Percentiles rank a stretch among this genome's conserved stretches.
Evolutionary conservation across 2,113 vertebrate genomes (phyloP).

Genomic region (Jaculus jaculus): DNA sequence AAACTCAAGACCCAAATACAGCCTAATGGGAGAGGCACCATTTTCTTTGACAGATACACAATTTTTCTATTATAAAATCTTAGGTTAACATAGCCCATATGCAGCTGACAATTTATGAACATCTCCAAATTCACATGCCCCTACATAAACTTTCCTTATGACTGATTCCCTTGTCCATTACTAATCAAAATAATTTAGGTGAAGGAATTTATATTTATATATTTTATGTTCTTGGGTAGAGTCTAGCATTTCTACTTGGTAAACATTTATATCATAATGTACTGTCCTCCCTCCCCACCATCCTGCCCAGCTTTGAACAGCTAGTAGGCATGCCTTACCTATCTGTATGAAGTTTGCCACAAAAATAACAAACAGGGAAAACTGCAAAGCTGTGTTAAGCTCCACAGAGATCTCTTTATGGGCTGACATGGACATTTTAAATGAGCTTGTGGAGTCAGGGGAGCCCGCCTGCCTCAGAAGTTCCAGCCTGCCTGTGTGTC

Average conservation of each 20-base stretch:
- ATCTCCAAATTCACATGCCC: background rate
- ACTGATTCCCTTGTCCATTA: background rate
- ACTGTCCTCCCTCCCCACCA: too few species aligned
- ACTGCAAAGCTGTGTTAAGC: background rate
- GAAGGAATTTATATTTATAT: background rate
- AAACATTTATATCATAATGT: background rate
- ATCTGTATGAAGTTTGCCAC: conserved; percentile 14
- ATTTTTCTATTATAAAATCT: background rate
- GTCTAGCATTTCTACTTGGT: conserved; percentile 17
- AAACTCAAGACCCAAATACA: background rate
- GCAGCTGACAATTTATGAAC: background rate
- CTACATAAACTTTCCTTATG: background rate
- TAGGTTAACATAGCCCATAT: background rate
- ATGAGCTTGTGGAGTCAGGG: background rate
- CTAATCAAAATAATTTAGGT: conserved; percentile 43
- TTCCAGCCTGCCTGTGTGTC: background rate
- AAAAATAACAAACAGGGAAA: background rate
- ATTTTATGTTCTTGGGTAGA: conserved; percentile 30
- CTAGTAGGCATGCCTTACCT: background rate
- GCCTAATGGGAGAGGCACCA: background rate
- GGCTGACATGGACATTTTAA: background rate
- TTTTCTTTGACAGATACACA: background rate
- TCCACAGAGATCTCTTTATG: background rate
- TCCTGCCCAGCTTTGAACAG: background rate
- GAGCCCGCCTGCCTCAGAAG: background rate